Evolutionary conservation across 2,888 invertebrate genomes (phyloP).

Genomic region (Ochropleura plecta): DNA sequence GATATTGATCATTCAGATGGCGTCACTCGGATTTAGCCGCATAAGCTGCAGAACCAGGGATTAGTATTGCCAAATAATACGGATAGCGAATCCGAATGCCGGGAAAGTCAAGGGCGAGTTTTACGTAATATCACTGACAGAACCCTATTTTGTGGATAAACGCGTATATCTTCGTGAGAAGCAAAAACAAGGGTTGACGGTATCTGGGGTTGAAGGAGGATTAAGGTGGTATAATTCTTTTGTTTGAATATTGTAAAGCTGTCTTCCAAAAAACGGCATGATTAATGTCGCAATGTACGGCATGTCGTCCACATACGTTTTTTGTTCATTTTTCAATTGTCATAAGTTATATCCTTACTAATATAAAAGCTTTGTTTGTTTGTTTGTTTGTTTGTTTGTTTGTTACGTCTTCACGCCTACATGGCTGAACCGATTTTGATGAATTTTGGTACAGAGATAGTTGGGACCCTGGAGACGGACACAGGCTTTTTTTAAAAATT

Average conservation of each 20-base stretch:
- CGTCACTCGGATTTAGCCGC: slow-evolving; percentile 34
- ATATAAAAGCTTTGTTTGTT: too few species aligned
- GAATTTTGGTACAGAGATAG: too few species aligned
- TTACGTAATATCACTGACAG: slow-evolving; percentile 41
- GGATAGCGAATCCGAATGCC: slow-evolving; percentile 31
- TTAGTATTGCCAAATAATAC: slow-evolving; percentile 55
- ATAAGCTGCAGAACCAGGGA: slow-evolving; percentile 37
- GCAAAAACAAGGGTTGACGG: slow-evolving; percentile 42
- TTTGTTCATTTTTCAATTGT: neutral
- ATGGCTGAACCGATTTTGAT: too few species aligned
- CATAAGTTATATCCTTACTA: neutral
- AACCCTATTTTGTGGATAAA: slow-evolving; percentile 45
- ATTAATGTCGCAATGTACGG: neutral
- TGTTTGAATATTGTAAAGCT: neutral
- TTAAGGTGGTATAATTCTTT: slow-evolving; percentile 12
- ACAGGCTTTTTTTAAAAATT: too few species aligned
- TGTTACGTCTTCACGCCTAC: too few species aligned
- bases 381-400: too few species aligned
- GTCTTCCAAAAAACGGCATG: neutral
- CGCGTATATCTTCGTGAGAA: slow-evolving; percentile 28
- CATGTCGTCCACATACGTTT: neutral
- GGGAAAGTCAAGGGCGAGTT: slow-evolving; percentile 42
- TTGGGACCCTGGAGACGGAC: too few species aligned
- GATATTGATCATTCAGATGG: slow-evolving; percentile 45
- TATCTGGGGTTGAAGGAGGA: slow-evolving; percentile 23